Evolutionary conservation across 2,888 invertebrate species (phyloP).

Genomic region (Cephus sareptanus): DNA sequence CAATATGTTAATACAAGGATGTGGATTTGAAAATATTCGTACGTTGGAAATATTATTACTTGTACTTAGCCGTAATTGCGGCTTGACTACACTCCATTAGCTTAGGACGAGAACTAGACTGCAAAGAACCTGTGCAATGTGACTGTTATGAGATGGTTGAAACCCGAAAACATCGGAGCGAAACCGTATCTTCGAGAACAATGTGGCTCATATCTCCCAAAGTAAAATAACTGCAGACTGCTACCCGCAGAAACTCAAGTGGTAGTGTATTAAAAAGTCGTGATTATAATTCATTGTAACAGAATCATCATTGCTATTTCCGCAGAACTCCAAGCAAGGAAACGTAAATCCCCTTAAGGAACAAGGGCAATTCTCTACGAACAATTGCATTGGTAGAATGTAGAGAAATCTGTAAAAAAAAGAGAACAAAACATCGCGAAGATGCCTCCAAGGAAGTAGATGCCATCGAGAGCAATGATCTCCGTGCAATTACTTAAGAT

Average conservation of each 20-base stretch:
- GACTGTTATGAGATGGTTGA: not conserved
- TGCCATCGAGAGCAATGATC: constrained; percentile 27
- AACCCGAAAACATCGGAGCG: not conserved
- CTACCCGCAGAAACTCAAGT: not conserved
- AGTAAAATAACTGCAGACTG: not conserved
- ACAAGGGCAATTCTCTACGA: constrained; percentile 36
- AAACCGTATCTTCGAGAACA: not conserved
- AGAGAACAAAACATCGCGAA: not conserved
- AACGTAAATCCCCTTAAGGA: not conserved
- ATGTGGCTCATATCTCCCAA: not conserved
- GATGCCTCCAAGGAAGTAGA: constrained; percentile 1
- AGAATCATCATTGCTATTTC: not conserved
- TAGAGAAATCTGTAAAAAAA: constrained; percentile 7
- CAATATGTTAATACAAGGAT: not conserved
- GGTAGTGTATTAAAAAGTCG: not conserved
- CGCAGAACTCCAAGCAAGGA: not conserved
- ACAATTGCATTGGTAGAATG: constrained; percentile 42
- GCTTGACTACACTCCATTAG: too few species aligned
- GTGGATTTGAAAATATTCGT: not conserved
- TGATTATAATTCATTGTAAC: not conserved
- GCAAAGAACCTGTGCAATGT: not conserved
- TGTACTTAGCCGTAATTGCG: too few species aligned
- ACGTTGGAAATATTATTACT: too few species aligned
- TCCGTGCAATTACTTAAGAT: constrained; percentile 19
- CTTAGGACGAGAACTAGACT: not conserved